Base-by-base conservation (phyloP, 2,113 vertebrate species). In the Callaeas wilsoni region DNA sequence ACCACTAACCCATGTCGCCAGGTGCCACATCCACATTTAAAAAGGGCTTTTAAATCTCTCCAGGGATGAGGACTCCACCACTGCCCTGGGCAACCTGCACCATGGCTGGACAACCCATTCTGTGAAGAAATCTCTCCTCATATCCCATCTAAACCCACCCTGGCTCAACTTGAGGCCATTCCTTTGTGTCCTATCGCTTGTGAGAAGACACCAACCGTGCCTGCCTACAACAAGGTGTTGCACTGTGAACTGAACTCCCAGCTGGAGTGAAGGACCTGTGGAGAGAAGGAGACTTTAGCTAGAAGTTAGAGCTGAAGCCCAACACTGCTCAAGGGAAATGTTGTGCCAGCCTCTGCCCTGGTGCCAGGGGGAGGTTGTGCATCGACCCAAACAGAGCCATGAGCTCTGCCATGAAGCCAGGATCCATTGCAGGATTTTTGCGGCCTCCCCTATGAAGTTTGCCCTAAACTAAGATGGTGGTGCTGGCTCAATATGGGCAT, bases 291-390 rank as follows among this genome's bases (percentile, higher is more conserved):
- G 37, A 32, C 14, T 53, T 83, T 13, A n/a, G 35, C 4, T 13
- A 9, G 59, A 55, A 46, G 9, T n/a, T 50, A 17, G 55, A 70
- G 71, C 69, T 47, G 64, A 21, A 86, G 29, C 33, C 55, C 16
- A 14, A 5, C 4, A 0, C 17, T 6, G 9, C 59, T 29, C 18
- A 22, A 53, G 74, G 65, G 49, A 73, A 63, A 23, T 0, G 0
- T 1, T 10, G 7, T 47, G 56, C 67, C 67, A 71, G 33, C 27
- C 39, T 18, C 52, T 35, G 57, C 42, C 32, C 56, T 35, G 74
- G 17, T 1, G 14, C 47, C 0, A 0, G 41, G 25, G 56, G 50
- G 55, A 87, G 33, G 49, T 20, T 49, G 3, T 37, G 49, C 57
- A 32, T 25, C 0, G 1, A 44, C 69, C 73, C 65, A 7, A 35